phyloP scores from a whole-genome alignment of 2,113 vertebrate genomes.

The Zosterops borbonicus region DNA sequence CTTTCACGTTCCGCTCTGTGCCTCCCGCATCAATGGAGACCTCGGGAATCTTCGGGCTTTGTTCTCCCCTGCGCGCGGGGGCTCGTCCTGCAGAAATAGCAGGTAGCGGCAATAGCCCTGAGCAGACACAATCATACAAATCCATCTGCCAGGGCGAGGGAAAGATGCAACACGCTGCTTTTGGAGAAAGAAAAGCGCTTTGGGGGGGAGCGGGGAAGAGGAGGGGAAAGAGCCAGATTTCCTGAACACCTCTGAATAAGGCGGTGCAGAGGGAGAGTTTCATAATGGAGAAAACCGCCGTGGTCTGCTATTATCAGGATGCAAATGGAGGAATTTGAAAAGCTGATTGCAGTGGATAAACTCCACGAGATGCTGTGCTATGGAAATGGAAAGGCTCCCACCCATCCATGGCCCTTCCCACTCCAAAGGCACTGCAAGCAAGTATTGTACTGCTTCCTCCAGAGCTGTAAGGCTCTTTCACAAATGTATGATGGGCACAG shows the following conservation, averaged over 20 bases:
- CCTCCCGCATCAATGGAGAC: slow-evolving; percentile 46
- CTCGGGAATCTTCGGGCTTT: slow-evolving; percentile 11
- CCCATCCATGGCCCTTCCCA: neutral
- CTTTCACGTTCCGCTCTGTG: neutral
- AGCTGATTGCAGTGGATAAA: neutral
- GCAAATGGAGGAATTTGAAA: neutral
- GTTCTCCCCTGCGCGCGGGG: neutral
- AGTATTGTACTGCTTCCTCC: neutral
- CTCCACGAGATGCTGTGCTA: neutral
- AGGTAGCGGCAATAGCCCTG: slow-evolving; percentile 9
- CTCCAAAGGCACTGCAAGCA: neutral
- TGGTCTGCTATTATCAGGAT: neutral
- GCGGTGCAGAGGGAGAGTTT: neutral
- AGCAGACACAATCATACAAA: neutral
- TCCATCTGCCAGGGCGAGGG: neutral
- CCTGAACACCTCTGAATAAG: neutral
- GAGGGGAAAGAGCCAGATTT: neutral
- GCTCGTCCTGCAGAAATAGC: slow-evolving; percentile 24
- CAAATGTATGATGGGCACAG: neutral
- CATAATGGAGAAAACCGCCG: neutral
- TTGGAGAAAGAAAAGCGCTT: neutral
- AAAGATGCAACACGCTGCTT: neutral
- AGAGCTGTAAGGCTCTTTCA: neutral
- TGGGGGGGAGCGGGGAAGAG: neutral
- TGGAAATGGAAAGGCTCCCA: neutral